These are phyloP conservation scores for Flexamia atlantica DNA, from an alignment of 2,888 invertebrate species.

Conservation along the genomic window DNA sequence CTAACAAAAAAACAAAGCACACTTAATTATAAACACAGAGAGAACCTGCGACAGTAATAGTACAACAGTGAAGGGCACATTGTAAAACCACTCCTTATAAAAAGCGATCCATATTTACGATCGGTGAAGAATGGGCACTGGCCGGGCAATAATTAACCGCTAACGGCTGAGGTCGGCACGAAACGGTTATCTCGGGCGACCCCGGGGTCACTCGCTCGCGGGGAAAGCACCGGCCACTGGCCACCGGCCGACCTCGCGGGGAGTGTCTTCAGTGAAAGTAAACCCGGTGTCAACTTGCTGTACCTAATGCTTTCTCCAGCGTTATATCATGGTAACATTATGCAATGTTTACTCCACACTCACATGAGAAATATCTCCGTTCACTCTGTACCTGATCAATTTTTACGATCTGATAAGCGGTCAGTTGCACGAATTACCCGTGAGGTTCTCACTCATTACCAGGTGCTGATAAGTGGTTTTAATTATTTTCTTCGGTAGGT, in stretches of 20 bases:
- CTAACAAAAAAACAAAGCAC: not conserved
- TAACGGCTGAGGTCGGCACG: slow-evolving; percentile 6
- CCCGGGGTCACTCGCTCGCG: not conserved
- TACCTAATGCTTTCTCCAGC: slow-evolving; percentile 32
- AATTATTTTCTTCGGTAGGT: not conserved
- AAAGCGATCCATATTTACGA: slow-evolving; percentile 19
- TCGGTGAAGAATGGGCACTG: not conserved
- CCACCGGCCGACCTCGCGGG: not conserved
- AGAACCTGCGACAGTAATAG: not conserved
- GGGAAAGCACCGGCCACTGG: slow-evolving; percentile 27
- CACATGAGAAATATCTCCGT: not conserved
- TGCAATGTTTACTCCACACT: slow-evolving; percentile 10
- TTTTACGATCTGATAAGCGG: slow-evolving; percentile 21
- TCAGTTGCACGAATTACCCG: not conserved
- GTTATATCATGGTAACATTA: slow-evolving; percentile 15
- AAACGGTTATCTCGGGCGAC: not conserved
- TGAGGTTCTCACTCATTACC: not conserved
- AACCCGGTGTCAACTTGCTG: slow-evolving; percentile 47
- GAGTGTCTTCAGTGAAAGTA: slow-evolving; percentile 57
- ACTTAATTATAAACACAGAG: not conserved
- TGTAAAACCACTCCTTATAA: not conserved
- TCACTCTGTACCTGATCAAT: not conserved
- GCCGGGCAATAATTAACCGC: slow-evolving; percentile 20
- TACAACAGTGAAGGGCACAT: not conserved
- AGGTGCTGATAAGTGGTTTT: not conserved